Evolutionary conservation across 2,113 vertebrate genomes (phyloP), one percentile per base, ranked within the genome.

Genomic region (Bungarus multicinctus): DNA sequence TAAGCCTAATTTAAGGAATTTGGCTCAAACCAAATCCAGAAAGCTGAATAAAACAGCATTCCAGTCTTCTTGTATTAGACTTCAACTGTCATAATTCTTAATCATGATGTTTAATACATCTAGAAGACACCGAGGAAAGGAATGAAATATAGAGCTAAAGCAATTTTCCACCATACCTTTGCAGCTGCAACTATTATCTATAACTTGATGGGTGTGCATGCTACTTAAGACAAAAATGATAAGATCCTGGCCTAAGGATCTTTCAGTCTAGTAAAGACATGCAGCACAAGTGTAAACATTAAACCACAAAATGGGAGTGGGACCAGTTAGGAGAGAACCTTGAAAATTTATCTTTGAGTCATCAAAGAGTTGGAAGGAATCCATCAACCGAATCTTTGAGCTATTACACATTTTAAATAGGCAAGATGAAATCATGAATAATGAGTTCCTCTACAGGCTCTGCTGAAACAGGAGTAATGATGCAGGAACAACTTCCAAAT

Each of bases 211-310:
- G 93, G 50, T 94, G 81, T 94, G 91, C 91, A 97, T 95, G 93
- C 94, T 93, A 93, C 69, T 94, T 93, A 85, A 81, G 86, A 1
- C 90, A 92, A 91, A 93, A 93, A 95, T 93, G 94, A 95, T 87
- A 94, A 93, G 94, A 93, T 95, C 93, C 58, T 93, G 93, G 95
- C 96, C 95, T 3, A 0, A 39, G 93, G 93, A 95, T 88, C 93
- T 92, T 94, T 52, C 87, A 91, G 94, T 96, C 96, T 96, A 95
- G 95, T 96, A 95, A 94, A 94, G 95, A 94, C 96, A 96, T 95
- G 96, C 94, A 97, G 96, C 95, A 91, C 95, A 97, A 96, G 97
- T 95, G 96, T 95, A 96, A 97, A 97, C 96, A 97, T 94, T 94
- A 96, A 96, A 96, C 94, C 94, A 94, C 53, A 94, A 92, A 90